Base-by-base conservation (phyloP, 2,113 vertebrate genomes). In the Limnothrissa miodon region DNA sequence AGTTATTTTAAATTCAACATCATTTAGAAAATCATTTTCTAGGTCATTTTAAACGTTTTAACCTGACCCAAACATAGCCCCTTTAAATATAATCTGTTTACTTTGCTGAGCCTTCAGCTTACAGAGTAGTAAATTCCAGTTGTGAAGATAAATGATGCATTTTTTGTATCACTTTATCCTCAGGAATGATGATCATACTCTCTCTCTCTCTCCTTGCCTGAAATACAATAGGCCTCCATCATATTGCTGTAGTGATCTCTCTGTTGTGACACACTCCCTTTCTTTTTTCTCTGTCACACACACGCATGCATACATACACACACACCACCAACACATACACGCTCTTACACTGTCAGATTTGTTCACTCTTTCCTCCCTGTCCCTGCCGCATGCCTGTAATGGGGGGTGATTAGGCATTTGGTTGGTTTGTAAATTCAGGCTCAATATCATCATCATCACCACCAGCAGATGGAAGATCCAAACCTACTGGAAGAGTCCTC, bases 381-480 rank as follows among this genome's bases (percentile, higher is more conserved):
- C 62, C 62, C 62, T 33, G 62, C 62, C 62, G 62, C 62, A 70
- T 70, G 62, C 62, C 62, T 70, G 62, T 70, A 70, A 33, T 33
- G 62, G 62, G 62, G 62, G 62, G 62, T 70, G 62, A 70, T 70
- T 70, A 70, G 62, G 62, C 62, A 36, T 70, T 70, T 70, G 62
- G 62, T 95, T 95, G 95, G 93, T 95, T 94, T 96, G 95, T 95
- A 94, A 95, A 96, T 95, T 95, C 93, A 96, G 95, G 93, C 95
- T 96, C 94, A 95, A 95, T 96, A 94, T 94, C 93, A 95, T 96
- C 80, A 74, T 90, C 62, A 92, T 94, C 85, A 4, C 85, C 92
- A 95, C 93, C 94, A 95, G 93, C 95, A 99, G 98, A 99, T 99
- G 98, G 98, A 98, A 93, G 98, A 99, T 95, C 98, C 98, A 86